Base-by-base conservation (phyloP, 1,140 invertebrate genomes). In the Rhagoletis zephyria region DNA sequence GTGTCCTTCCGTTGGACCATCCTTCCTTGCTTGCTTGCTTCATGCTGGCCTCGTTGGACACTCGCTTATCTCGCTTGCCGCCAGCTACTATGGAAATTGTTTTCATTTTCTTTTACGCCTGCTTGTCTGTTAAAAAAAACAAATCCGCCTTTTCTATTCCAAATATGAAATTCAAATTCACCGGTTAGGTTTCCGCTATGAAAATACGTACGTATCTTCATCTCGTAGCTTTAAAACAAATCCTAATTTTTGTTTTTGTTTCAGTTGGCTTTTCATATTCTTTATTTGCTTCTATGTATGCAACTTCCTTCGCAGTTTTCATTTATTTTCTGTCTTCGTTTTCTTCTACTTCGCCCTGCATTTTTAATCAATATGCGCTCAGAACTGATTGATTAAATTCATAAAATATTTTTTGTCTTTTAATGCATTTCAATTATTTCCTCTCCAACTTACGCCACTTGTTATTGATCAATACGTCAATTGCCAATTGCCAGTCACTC, bases 381-480 rank as follows among this genome's bases (percentile, higher is more conserved):
- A n/a, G 4, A 12, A n/a, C 48, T 5, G 16, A 19, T 30, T 56
- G 51, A 81, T 56, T 81, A 56, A 74, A 56, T 56, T 30, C 48
- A 81, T 30, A 81, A 81, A 81, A 56, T 56, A 56, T 81, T 81
- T 70, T 12, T 70, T 12, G 16, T 10, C n/a, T 56, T 51, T 59
- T 81, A 81, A 81, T 56, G 48, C 74, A 81, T 81, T 81, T 51
- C 48, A 56, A 81, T 56, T 81, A 81, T 48, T 45, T 45, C 4
- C 70, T 1, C 40, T 0, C 48, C 70, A 74, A 42, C 6, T 48
- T 48, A 0, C 70, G 14, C 2, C 61, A 63, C 51, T 56, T 10
- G 42, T 48, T 74, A 51, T 16, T 51, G 42, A 51, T 81, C n/a
- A 63, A 63, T 63, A 63, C n/a, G 45, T 81, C 74, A 48, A 81